Percentiles rank a stretch among this genome's conserved stretches.
phyloP scores from a whole-genome alignment of 2,797 vertebrate genomes.

The Euphonia xanthogaster region DNA sequence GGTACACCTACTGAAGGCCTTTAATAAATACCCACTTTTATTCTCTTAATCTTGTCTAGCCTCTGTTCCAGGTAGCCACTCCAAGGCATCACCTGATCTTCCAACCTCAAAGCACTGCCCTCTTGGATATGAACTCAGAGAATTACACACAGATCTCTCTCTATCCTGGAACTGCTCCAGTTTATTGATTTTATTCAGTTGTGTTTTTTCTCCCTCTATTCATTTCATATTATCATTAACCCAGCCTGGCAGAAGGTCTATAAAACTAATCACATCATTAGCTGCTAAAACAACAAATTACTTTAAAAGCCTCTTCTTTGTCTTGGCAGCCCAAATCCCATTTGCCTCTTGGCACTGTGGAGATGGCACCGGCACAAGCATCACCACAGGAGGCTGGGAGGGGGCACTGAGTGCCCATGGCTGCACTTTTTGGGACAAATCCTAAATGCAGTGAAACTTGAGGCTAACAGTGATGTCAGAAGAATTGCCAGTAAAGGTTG shows the following conservation, averaged over 20 bases:
- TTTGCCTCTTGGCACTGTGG: not conserved
- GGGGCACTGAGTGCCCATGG: rapidly evolving
- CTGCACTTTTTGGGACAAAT: not conserved
- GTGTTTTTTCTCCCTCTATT: not conserved
- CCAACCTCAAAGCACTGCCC: not conserved
- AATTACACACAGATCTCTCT: not conserved
- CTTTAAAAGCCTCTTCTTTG: not conserved
- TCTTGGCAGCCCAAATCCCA: not conserved
- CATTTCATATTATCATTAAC: conserved; percentile 38
- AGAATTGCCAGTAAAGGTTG: not conserved
- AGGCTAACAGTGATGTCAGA: not conserved
- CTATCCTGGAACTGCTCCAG: not conserved
- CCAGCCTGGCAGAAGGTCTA: conserved; percentile 36
- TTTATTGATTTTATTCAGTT: conserved; percentile 4
- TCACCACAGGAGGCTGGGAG: not conserved
- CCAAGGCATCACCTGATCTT: not conserved
- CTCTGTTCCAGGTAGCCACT: not conserved
- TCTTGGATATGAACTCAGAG: not conserved
- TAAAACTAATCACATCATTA: conserved; percentile 47
- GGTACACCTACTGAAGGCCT: not conserved
- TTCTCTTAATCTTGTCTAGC: not conserved
- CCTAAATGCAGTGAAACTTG: not conserved
- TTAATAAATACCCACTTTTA: not conserved
- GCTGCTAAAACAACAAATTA: conserved; percentile 30
- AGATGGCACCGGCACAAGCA: not conserved